Evolutionary conservation across 2,888 invertebrate species (phyloP), one percentile per base, ranked within the genome.

Genomic region (Macropis europaea): DNA sequence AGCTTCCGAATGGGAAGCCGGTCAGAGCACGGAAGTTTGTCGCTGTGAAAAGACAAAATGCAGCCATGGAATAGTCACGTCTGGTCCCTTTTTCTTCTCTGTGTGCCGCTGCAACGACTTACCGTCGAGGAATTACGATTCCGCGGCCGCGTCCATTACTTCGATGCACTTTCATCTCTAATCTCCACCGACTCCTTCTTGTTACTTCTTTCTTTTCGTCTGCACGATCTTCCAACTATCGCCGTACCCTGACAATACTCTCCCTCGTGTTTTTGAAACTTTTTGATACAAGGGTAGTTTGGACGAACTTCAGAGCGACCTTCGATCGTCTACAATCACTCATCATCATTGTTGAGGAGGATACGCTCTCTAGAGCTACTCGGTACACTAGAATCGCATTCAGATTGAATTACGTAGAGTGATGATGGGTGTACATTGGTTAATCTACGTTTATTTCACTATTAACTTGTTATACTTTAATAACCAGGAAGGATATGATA

Each of bases 101-200:
- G 24, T 34, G 28, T 32, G 52, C 38, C 19, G 22, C 15, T 15
- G 34, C 60, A 15, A 60, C 70, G 60, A 61, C 53, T 62, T 62
- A 22, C 61, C 52, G 56, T 52, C 5, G 28, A 53, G 69, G 50
- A 59, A 73, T 59, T 56, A 62, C 57, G 43, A 53, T 61, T 40
- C 53, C 34, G 57, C 61, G 38, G 40, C 50, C 40, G 64, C 57
- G 40, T 62, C 76, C 70, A 62, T 76, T 74, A 62, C 66, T 50
- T 45, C 26, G 66, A 45, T 48, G 52, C 34, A 69, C 70, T 70
- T 73, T 76, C 66, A 56, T 62, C 74, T 52, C 36, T 66, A 73
- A 76, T 74, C 66, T 66, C 70, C 22, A 19, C 36, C 53, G 48
- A 45, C 24, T 42, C 61, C 59, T 66, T 22, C 22, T 30, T 47